Evolutionary conservation across 2,888 invertebrate species (phyloP), one percentile per base, ranked within the genome.

Genomic region (Allacma fusca): DNA sequence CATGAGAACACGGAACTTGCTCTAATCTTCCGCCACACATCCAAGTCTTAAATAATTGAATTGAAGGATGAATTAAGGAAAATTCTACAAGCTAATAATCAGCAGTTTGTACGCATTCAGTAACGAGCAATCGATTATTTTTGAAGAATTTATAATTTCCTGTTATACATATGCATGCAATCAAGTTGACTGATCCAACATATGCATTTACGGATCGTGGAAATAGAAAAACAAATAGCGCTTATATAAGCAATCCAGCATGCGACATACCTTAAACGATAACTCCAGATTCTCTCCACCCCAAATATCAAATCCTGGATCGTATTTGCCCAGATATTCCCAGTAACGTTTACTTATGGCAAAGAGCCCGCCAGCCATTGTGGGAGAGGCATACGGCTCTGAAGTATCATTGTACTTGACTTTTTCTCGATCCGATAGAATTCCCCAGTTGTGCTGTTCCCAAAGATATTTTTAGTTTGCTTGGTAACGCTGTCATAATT

Each of bases 21-120:
- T 98, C 98, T 83, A 99, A 88, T 0, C 95, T 95, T 67, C 99
- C 99, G 76, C 98, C 98, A 86, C 99, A 99, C 99, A 99, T 99
- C 99, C 99, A 99, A 9, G 97, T 96, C 90, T 90, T 85, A 13
- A 83, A 34, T 34, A n/a, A n/a, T n/a, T n/a, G n/a, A n/a, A n/a
- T n/a, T n/a, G n/a, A 67, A 44, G 13, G 13, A 19, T 16, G 19
- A 13, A 19, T 44, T 44, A 44, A 13, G 19, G 13, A 44, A 44
- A 44, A 19, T 19, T 44, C n/a, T n/a, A n/a, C n/a, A n/a, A n/a
- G n/a, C n/a, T n/a, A n/a, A n/a, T n/a, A n/a, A n/a, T n/a, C n/a
- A n/a, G n/a, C n/a, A n/a, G n/a, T n/a, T n/a, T n/a, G n/a, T n/a
- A n/a, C n/a, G n/a, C n/a, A n/a, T n/a, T n/a, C n/a, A n/a, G n/a